These are phyloP conservation scores for Stramonita haemastoma DNA, from an alignment of 2,888 invertebrate genomes.

Conservation along the genomic window DNA sequence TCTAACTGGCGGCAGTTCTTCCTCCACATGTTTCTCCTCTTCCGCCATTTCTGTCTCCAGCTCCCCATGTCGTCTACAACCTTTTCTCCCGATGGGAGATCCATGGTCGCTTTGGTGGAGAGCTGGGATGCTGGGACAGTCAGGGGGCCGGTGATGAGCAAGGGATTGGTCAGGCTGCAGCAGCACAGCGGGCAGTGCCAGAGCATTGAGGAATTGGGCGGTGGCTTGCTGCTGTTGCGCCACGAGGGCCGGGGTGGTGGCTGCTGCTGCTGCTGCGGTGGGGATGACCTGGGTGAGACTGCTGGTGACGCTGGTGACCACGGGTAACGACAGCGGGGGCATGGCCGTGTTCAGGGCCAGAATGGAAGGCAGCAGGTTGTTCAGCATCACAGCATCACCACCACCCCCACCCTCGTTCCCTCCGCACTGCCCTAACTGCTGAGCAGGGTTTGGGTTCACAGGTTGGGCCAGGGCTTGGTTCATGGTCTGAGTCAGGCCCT, in stretches of 20 bases:
- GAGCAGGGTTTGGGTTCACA: background rate
- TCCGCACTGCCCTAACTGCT: slow-evolving; percentile 29
- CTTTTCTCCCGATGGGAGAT: slow-evolving; percentile 1
- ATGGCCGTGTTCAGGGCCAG: slow-evolving; percentile 63
- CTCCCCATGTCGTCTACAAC: background rate
- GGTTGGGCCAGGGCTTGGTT: background rate
- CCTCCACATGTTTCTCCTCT: slow-evolving; percentile 3
- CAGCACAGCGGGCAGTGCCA: slow-evolving; percentile 37
- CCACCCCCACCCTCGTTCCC: slow-evolving; percentile 28
- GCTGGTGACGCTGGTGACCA: slow-evolving; percentile 71
- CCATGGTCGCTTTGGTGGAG: background rate
- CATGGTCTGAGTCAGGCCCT: slow-evolving; percentile 14
- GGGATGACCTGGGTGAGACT: slow-evolving; percentile 73
- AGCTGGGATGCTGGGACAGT: background rate
- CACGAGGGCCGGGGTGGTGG: slow-evolving; percentile 43
- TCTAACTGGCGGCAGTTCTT: background rate
- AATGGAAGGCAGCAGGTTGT: slow-evolving; percentile 56
- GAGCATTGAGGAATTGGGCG: slow-evolving; percentile 41
- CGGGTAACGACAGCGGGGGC: slow-evolving; percentile 70
- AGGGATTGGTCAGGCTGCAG: slow-evolving; percentile 47
- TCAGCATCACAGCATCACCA: slow-evolving; percentile 51
- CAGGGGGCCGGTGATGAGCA: slow-evolving; percentile 21
- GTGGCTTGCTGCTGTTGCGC: slow-evolving; percentile 40
- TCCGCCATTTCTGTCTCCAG: background rate
- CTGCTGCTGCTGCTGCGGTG: slow-evolving; percentile 59